Evolutionary conservation across 2,888 invertebrate genomes (phyloP).

Genomic region (Hirtodrosophila cameraria): DNA sequence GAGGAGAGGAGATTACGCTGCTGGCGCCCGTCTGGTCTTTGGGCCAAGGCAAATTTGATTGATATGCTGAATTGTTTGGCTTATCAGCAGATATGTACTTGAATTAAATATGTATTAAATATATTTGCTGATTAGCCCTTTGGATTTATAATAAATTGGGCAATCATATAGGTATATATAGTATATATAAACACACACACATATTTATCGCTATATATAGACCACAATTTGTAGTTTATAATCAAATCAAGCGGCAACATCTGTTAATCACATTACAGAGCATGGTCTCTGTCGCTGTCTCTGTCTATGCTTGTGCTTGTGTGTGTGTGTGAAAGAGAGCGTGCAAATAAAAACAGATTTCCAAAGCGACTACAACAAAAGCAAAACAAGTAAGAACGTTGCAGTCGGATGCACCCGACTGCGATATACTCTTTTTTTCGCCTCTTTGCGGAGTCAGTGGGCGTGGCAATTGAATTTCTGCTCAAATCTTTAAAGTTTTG

Average conservation of each 20-base stretch:
- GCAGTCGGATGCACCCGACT: no score
- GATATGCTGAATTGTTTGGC: slow-evolving; percentile 51
- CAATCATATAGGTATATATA: slow-evolving; percentile 9
- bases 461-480: no score
- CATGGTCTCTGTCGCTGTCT: slow-evolving; percentile 32
- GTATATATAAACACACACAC: background rate
- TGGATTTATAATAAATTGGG: slow-evolving; percentile 33
- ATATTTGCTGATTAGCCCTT: slow-evolving; percentile 56
- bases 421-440: no score
- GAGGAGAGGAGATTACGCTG: slow-evolving; percentile 39
- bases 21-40: slow-evolving; percentile 7
- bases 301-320: slow-evolving; percentile 6
- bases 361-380: slow-evolving; percentile 72
- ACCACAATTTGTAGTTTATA: slow-evolving; percentile 45
- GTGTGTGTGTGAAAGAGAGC: slow-evolving; percentile 64
- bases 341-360: slow-evolving; percentile 77
- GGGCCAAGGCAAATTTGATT: slow-evolving; percentile 64
- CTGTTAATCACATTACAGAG: slow-evolving; percentile 70
- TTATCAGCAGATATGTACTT: slow-evolving; percentile 46
- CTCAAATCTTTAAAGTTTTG: no score
- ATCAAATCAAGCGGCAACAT: slow-evolving; percentile 63
- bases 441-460: no score
- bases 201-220: slow-evolving; percentile 13
- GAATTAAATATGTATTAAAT: slow-evolving; percentile 36
- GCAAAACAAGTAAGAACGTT: no score